phyloP scores from a whole-genome alignment of 2,888 invertebrate genomes.

The Marronus borbonicus region DNA sequence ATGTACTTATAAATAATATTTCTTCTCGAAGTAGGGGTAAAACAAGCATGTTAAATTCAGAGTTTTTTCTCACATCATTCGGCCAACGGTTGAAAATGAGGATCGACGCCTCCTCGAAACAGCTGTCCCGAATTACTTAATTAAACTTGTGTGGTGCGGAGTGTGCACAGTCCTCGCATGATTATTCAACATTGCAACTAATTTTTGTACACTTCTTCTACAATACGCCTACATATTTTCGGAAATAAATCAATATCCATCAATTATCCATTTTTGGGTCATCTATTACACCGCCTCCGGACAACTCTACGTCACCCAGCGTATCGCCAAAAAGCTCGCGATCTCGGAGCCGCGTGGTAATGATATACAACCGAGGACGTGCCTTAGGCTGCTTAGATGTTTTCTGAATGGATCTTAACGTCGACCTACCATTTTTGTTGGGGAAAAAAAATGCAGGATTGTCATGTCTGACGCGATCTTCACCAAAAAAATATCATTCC shows the following conservation, averaged over 20 bases:
- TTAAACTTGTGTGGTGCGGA: no score
- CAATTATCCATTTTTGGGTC: constrained; percentile 7
- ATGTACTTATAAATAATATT: no score
- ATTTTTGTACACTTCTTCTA: no score
- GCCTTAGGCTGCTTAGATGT: constrained; percentile 14
- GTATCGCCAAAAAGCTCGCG: background rate
- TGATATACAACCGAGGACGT: constrained; percentile 4
- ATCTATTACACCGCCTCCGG: constrained; percentile 15
- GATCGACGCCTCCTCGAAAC: no score
- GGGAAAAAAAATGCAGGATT: background rate
- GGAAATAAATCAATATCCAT: background rate
- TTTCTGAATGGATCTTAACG: background rate
- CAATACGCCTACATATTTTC: no score
- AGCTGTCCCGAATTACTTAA: no score
- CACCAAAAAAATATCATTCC: background rate
- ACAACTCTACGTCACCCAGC: background rate
- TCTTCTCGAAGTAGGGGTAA: no score
- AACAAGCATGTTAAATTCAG: no score
- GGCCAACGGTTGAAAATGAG: no score
- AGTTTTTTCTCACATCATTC: no score
- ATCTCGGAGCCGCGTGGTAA: background rate
- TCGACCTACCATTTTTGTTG: background rate
- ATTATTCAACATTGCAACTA: no score
- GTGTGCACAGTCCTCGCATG: no score
- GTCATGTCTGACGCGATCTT: background rate